Conservation (phyloP, 2,113 vertebrate genomes). For the Pagrus major region DNA sequence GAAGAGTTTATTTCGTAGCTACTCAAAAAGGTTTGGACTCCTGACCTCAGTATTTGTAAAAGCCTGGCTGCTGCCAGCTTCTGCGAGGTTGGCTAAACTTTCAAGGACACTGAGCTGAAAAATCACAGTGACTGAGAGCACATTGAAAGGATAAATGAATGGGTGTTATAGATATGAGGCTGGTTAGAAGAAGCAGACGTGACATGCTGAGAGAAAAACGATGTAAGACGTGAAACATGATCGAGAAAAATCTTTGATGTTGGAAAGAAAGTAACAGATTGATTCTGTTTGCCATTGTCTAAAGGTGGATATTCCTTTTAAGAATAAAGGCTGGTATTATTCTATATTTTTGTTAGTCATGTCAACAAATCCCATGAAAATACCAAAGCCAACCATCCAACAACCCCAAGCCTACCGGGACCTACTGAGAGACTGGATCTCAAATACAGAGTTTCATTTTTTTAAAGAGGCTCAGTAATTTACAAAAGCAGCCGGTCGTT, state of each 20-base stretch:
- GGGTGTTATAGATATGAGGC: neutral
- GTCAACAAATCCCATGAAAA: neutral
- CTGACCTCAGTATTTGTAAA: no score
- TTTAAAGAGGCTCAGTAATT: neutral
- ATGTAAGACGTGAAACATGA: neutral
- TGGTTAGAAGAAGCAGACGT: neutral
- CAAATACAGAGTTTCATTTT: neutral
- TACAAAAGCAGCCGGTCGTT: neutral
- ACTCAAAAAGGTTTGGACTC: neutral
- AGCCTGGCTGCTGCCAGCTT: no score
- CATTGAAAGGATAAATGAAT: neutral
- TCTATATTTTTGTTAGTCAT: neutral
- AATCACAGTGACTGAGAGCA: neutral
- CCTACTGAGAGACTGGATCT: neutral
- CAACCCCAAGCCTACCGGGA: neutral
- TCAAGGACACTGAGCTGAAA: neutral
- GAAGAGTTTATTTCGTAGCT: neutral
- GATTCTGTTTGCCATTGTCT: neutral
- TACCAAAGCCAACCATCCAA: neutral
- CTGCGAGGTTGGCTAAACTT: neutral
- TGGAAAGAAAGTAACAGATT: neutral
- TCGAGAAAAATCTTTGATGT: neutral
- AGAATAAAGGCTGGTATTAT: neutral
- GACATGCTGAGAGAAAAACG: neutral
- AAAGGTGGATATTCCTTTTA: neutral